phyloP scores from a whole-genome alignment of 1,140 invertebrate genomes.

The Drosophila funebris region DNA sequence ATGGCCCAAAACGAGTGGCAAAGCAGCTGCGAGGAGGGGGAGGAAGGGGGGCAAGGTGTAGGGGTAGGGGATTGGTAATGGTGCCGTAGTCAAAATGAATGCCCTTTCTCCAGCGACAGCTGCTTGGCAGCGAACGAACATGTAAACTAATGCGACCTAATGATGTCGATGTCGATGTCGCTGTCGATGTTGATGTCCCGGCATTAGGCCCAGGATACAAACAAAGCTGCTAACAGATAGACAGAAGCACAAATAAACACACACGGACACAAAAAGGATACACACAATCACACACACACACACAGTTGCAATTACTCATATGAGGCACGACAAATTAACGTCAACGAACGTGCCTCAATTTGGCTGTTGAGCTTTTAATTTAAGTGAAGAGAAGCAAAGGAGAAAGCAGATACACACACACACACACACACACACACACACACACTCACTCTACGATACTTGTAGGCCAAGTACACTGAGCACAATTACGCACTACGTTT shows the following conservation, averaged over 20 bases:
- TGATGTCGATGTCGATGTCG: constrained; percentile 34
- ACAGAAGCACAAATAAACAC: constrained; percentile 17
- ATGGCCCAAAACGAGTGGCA: background rate
- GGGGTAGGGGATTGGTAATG: constrained; percentile 9
- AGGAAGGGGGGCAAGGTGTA: background rate
- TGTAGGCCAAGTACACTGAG: constrained; percentile 8
- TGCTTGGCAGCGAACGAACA: constrained; percentile 45
- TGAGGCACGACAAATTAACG: constrained; percentile 52
- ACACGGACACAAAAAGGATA: background rate
- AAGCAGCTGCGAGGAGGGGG: no score
- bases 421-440: background rate
- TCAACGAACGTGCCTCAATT: constrained; percentile 54
- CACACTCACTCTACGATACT: background rate
- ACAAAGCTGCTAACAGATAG: constrained; percentile 20
- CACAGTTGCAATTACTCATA: constrained; percentile 42
- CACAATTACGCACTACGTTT: background rate
- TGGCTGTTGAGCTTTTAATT: constrained; percentile 57
- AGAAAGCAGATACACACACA: background rate
- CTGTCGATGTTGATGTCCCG: constrained; percentile 19
- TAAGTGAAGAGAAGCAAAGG: background rate
- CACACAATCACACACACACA: constrained; percentile 2
- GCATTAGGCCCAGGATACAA: constrained; percentile 12
- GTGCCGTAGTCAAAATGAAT: background rate
- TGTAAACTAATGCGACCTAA: constrained; percentile 62
- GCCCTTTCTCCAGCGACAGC: constrained; percentile 10